These are phyloP conservation scores for Cnemophilus loriae DNA, from an alignment of 2,113 vertebrate genomes.

Conservation along the genomic window DNA sequence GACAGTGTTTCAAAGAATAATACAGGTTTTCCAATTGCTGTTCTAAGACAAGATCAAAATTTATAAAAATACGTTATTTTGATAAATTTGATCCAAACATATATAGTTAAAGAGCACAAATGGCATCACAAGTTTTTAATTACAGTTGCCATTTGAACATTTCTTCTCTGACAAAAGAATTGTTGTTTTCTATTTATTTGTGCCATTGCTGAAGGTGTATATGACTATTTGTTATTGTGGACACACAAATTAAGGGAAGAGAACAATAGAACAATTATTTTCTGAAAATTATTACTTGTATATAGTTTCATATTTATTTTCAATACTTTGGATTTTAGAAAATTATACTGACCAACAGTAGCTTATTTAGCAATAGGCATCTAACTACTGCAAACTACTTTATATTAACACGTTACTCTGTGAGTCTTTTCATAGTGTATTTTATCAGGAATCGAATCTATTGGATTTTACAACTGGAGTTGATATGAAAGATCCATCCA, in stretches of 20 bases:
- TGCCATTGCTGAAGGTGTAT: not conserved
- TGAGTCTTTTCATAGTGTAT: not conserved
- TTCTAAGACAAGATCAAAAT: not conserved
- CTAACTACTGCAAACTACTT: not conserved
- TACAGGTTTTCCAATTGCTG: not conserved
- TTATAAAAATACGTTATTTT: not conserved
- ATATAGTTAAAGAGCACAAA: not conserved
- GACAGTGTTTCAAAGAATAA: not conserved
- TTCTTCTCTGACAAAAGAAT: not conserved
- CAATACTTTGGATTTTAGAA: not conserved
- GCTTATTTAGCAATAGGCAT: not conserved
- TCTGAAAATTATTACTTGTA: not conserved
- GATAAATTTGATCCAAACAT: not conserved
- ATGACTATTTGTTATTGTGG: not conserved
- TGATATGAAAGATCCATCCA: not conserved
- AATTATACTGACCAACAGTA: not conserved
- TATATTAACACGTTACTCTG: not conserved
- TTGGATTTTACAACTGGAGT: not conserved
- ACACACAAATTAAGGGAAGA: not conserved
- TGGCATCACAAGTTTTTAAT: not conserved
- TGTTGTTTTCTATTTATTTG: not conserved
- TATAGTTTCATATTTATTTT: not conserved
- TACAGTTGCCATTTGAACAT: not conserved
- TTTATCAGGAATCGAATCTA: not conserved
- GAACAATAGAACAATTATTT: not conserved